These are phyloP conservation scores for Osmerus eperlanus DNA, from an alignment of 2,113 vertebrate genomes.

Conservation along the genomic window DNA sequence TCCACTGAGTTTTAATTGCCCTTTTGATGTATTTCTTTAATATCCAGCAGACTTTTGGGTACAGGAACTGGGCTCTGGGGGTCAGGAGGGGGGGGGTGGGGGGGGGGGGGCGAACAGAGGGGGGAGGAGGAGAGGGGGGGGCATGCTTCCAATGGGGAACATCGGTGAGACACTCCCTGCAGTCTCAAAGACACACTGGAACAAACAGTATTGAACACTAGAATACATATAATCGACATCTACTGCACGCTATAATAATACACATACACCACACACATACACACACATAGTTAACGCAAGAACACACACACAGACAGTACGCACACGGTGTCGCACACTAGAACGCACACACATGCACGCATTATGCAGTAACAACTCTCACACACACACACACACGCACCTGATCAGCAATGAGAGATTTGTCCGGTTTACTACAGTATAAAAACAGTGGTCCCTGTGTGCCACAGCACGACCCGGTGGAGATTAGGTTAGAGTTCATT, in stretches of 20 bases:
- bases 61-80: constrained; percentile 11
- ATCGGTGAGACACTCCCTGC: no score
- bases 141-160: constrained; percentile 18
- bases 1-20: constrained; percentile 55
- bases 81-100: not conserved
- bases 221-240: not conserved
- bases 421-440: no score
- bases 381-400: not conserved
- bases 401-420: not conserved
- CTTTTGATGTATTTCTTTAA: constrained; percentile 70
- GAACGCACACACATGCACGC: not conserved
- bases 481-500: not conserved
- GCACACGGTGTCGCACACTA: no score
- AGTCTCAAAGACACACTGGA: no score
- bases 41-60: constrained; percentile 52
- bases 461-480: no score
- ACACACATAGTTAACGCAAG: not conserved
- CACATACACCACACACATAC: not conserved
- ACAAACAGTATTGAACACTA: no score
- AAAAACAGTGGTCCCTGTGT: no score
- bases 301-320: not conserved
- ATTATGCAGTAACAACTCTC: not conserved
- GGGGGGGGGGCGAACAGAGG: not conserved
- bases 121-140: no score
- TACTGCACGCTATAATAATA: not conserved